Evolutionary conservation across 2,888 invertebrate genomes (phyloP).

Genomic region (Thymelicus lineola): DNA sequence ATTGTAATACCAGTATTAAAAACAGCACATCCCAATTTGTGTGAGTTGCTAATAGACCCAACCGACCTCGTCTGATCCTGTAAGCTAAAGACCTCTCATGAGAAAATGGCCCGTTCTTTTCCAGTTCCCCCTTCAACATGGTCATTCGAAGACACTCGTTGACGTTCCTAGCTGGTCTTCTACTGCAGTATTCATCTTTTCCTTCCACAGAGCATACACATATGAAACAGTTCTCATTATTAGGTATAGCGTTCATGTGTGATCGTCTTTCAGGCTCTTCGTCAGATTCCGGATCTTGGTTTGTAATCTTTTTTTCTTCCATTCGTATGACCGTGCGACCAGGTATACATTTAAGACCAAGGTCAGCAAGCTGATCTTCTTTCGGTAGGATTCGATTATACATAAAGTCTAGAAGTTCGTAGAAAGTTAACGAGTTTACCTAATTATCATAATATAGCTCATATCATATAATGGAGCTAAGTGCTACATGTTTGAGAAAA

Average conservation of each 20-base stretch:
- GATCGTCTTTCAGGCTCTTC: constrained; percentile 43
- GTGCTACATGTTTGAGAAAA: too few relatives aligned
- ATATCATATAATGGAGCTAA: too few relatives aligned
- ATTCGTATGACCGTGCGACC: constrained; percentile 65
- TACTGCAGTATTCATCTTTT: constrained; percentile 63
- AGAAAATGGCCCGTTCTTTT: constrained; percentile 54
- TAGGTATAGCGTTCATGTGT: constrained; percentile 57
- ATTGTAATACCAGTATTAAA: constrained; percentile 15
- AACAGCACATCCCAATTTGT: constrained; percentile 20
- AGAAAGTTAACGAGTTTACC: neutral
- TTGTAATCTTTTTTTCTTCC: constrained; percentile 21
- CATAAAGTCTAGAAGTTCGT: constrained; percentile 62
- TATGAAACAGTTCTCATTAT: constrained; percentile 61
- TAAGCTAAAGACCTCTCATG: constrained; percentile 56
- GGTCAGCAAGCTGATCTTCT: constrained; percentile 40
- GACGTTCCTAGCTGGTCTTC: constrained; percentile 64
- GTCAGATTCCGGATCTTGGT: neutral
- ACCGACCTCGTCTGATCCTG: constrained; percentile 68
- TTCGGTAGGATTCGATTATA: constrained; percentile 55
- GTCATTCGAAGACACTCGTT: constrained; percentile 69
- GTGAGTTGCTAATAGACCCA: neutral
- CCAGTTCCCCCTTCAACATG: constrained; percentile 46
- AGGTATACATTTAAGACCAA: constrained; percentile 62
- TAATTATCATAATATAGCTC: too few relatives aligned
- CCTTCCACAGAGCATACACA: constrained; percentile 71